Evolutionary conservation across 2,113 vertebrate genomes (phyloP).

Genomic region (Hymenochirus boettgeri): DNA sequence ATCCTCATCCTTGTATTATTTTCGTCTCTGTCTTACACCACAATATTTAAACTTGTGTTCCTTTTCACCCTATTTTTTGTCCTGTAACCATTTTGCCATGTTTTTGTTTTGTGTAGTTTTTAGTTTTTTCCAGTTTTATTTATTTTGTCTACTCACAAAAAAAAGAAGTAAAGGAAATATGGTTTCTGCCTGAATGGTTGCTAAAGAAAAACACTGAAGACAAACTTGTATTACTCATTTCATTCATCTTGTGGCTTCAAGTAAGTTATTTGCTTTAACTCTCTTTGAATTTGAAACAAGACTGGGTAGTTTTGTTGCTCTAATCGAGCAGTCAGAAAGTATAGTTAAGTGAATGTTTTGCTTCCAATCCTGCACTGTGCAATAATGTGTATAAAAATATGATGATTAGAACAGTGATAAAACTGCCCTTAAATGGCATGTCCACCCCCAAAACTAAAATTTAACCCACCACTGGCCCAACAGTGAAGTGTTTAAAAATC

Average conservation of each 20-base stretch:
- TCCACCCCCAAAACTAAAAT: too few relatives aligned
- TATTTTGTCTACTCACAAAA: slow-evolving; percentile 80
- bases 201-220: slow-evolving; percentile 82
- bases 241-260: slow-evolving; percentile 33
- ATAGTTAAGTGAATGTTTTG: too few relatives aligned
- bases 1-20: slow-evolving; percentile 99
- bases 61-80: slow-evolving; percentile 96
- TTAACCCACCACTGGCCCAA: too few relatives aligned
- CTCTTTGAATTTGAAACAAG: too few relatives aligned
- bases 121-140: slow-evolving; percentile 74
- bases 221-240: slow-evolving; percentile 43
- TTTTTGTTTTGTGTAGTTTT: slow-evolving; percentile 63
- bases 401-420: too few relatives aligned
- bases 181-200: slow-evolving; percentile 71
- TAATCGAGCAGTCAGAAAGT: too few relatives aligned
- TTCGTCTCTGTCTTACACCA: slow-evolving; percentile 97
- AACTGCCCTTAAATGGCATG: too few relatives aligned
- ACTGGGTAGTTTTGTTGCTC: too few relatives aligned
- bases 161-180: slow-evolving; percentile 81
- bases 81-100: slow-evolving; percentile 76
- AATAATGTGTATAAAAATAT: too few relatives aligned
- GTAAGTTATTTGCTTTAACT: slow-evolving; percentile 43
- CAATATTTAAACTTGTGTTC: slow-evolving; percentile 98
- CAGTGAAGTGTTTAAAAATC: too few relatives aligned
- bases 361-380: too few relatives aligned